Base-by-base conservation (phyloP, 2,797 vertebrate species). In the Phylloscopus collybita region DNA sequence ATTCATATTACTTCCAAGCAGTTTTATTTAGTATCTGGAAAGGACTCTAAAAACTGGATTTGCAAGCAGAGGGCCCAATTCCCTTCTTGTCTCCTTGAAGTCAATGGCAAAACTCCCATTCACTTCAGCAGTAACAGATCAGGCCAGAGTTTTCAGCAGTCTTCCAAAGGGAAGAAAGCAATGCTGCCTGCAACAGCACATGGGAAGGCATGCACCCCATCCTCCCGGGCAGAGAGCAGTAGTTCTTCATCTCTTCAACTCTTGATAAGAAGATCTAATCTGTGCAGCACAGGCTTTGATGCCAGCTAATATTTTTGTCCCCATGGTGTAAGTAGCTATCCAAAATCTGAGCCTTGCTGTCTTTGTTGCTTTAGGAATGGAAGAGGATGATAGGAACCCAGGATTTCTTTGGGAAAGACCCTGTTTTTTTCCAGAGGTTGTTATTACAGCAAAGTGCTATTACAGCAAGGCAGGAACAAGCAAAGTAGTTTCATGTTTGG, bases 1-100 rank as follows among this genome's bases (percentile, higher is more conserved):
- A 95, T 96, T 95, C 90, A 95, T 92, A 96, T 97, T 86, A 83
- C 84, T 95, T 97, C 76, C 86, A 91, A 97, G 90, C 71, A 79
- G 93, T 93, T 96, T 95, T 93, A 82, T 90, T 69, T 93, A 94
- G 95, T 95, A 86, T 97, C 89, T 44, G 71, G 92, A 95, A 96
- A 89, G 91, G 94, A 88, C 80, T 93, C 38, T 81, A 94, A 94
- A 97, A 93, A 81, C 67, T 88, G 65, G 85, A 86, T 97, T 97
- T 95, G 62, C 54, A 90, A 91, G 47, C 83, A 94, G 87, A 94
- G 65, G 75, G 40, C 88, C 36, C 1, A 3, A 34, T 44, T 59
- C 11, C 27, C 82, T 82, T 96, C 85, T 94, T 5, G 1, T 92
- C 74, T 88, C 80, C 90, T 95, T 95, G 88, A 96, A 97, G 88